Evolutionary conservation across 2,113 vertebrate species (phyloP), one percentile per base, ranked within the genome.

Genomic region (Pseudonaja textilis): DNA sequence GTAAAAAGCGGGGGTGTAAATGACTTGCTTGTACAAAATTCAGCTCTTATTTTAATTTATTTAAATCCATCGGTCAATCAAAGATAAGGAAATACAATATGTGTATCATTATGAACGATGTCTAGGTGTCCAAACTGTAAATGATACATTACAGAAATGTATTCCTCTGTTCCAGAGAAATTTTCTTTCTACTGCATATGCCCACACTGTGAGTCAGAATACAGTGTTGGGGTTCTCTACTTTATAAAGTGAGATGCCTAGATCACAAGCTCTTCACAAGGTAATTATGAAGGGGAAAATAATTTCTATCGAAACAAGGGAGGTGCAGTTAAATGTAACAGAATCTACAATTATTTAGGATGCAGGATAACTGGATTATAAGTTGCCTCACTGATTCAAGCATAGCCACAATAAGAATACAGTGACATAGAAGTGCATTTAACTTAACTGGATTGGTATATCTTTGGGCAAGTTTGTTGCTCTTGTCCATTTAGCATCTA

Each of bases 11-110:
- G 2, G 25, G 47, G 4, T 93, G 18, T 20, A 57, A 92, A 81
- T 20, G 23, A 29, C 91, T 85, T 47, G 23, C 88, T 93, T 86
- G 39, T 93, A 57, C 56, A 18, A 88, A 93, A 61, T 47, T 92
- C 16, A 5, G 88, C 81, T 92, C 88, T 39, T 18, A 18, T 18
- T 81, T 88, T 54, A 47, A 11, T 64, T 47, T 50, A 23, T 81
- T 42, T 52, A 55, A 64, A 55, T 56, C 26, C 59, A 10, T 59
- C 86, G 56, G 52, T 69, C 50, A 89, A 88, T 8, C 6, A 22
- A 89, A 85, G 42, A 18, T 59, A 87, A 87, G 47, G 47, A 90
- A 93, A 85, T n/a, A 0, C 8, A 90, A 69, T 11, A 0, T 20
- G 42, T 89, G 55, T 22, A 39, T 81, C 6, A 1, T 39, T 81